A percentile compares a stretch with the other conserved stretches of the same genome.
These are phyloP conservation scores for Apeltes quadracus DNA, from an alignment of 2,113 vertebrate genomes.

Conservation along the genomic window DNA sequence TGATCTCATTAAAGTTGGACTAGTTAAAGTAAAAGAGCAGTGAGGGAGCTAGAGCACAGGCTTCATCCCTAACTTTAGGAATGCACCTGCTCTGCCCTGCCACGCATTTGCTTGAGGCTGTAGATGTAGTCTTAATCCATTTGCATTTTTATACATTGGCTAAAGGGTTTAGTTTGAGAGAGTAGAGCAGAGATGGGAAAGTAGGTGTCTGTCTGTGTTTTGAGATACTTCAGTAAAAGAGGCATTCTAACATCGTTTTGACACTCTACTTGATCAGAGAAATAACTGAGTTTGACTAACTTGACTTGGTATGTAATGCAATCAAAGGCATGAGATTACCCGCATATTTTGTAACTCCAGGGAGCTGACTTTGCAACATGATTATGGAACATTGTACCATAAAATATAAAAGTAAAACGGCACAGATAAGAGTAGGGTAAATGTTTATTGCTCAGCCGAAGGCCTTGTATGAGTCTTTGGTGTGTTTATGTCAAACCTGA, in stretches of 20 bases:
- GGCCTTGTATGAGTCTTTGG: conserved; percentile 18
- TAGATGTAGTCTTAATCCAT: conserved; percentile 44
- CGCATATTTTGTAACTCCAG: conserved; percentile 40
- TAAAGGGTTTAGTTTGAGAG: conserved; percentile 44
- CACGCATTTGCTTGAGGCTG: conserved; percentile 29
- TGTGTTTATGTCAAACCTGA: too few species aligned
- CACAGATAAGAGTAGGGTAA: conserved; percentile 47
- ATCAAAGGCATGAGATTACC: conserved; percentile 52
- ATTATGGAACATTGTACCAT: conserved; percentile 55
- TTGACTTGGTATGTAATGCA: conserved; percentile 57
- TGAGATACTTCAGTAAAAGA: conserved; percentile 49
- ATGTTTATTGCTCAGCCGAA: conserved; percentile 37
- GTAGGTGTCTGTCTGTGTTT: conserved; percentile 39
- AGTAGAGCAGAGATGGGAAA: conserved; percentile 19
- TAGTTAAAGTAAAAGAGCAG: conserved; percentile 14
- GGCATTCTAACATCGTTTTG: conserved; percentile 43
- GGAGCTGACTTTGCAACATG: conserved; percentile 43
- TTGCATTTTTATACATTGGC: conserved; percentile 38
- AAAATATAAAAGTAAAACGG: conserved; percentile 51
- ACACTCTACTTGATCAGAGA: conserved; percentile 54
- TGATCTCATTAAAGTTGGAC: background rate
- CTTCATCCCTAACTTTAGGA: conserved; percentile 40
- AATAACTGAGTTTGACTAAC: conserved; percentile 66
- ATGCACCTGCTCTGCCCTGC: conserved; percentile 48
- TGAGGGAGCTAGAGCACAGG: conserved; percentile 6